Evolutionary conservation across 2,888 invertebrate species (phyloP).

Genomic region (Aspidapion aeneum): DNA sequence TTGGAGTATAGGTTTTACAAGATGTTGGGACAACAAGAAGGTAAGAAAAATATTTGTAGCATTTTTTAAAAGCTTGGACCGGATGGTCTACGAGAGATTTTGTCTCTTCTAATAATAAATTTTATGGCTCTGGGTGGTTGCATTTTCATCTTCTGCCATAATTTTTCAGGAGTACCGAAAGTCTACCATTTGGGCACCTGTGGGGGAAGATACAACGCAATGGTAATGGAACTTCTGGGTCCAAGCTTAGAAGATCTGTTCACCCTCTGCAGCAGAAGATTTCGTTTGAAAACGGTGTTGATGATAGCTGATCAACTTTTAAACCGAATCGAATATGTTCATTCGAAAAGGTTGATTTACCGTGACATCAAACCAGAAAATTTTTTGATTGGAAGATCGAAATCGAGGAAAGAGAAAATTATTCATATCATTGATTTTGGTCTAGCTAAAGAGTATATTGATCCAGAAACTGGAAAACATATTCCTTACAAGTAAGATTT

Average conservation of each 20-base stretch:
- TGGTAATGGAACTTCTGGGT: conserved; percentile 70
- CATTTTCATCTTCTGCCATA: too few relatives aligned
- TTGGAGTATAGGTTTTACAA: conserved; percentile 99
- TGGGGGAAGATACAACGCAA: conserved; percentile 67
- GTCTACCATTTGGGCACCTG: conserved; percentile 73
- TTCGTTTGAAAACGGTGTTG: conserved; percentile 67
- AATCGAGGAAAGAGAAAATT: conserved; percentile 96
- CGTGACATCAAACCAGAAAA: conserved; percentile 99
- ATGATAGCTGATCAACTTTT: conserved; percentile 70
- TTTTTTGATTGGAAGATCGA: conserved; percentile 97
- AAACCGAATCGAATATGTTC: conserved; percentile 99
- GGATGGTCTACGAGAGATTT: too few relatives aligned
- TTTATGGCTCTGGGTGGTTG: too few relatives aligned
- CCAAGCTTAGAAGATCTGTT: conserved; percentile 72
- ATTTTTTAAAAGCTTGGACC: background rate
- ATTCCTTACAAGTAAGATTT: conserved; percentile 77
- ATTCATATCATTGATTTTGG: conserved; percentile 99
- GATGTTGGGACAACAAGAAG: conserved; percentile 95
- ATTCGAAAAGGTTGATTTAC: conserved; percentile 98
- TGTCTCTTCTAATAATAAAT: too few relatives aligned
- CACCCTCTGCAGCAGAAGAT: conserved; percentile 67
- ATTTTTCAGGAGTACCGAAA: conserved; percentile 58
- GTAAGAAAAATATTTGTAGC: conserved; percentile 46
- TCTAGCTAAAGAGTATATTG: conserved; percentile 99
- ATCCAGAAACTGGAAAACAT: conserved; percentile 99